Base-by-base conservation (phyloP, 92 coral and sea anemone species). In the Bergia puertoricense region DNA sequence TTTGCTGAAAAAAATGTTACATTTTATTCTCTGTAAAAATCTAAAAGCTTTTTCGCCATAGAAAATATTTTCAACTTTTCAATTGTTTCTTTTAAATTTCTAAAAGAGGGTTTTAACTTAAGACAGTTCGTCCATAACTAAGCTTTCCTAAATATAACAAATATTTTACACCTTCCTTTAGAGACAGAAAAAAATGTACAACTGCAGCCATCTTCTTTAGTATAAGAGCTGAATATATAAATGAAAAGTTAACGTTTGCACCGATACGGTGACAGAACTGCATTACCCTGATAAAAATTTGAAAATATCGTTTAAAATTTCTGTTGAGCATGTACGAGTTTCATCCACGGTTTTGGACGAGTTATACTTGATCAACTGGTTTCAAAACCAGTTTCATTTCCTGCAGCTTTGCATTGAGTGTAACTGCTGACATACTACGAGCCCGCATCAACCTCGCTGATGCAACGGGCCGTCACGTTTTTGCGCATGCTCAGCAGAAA, bases 61-160 rank as follows among this genome's bases (percentile, higher is more conserved):
- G 65, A 79, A 79, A 79, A 79, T 79, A 48, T 48, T 54, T 79
- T 51, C 62, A 30, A 46, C 36, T 39, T 54, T 79, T 51, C 62
- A 30, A 46, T 51, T 39, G 5, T 45, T 45, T 76, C 45, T 15
- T 18, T 54, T 54, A 10, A 54, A 13, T 54, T 54, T 62, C 1
- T 62, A 62, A 62, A 62, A 14, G 30, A 62, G 69, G 69, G 69
- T 22, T 62, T 1, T 62, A 18, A 2, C 0, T 62, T 5, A 42
- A 4, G 38, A 16, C 8, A 72, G 41, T 14, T 11, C 43, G 42
- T 72, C 10, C 8, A 4, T 2, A 0, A 37, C 76, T 22, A 45
- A 51, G 38, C 4, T 40, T 76, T 40, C 13, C 46, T n/a, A 9
- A 42, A 15, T 76, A 16, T 40, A 16, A 16, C 80, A 15, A 40